These are phyloP conservation scores for Rhinogobio ventralis DNA, from an alignment of 2,797 vertebrate genomes.

Conservation along the genomic window DNA sequence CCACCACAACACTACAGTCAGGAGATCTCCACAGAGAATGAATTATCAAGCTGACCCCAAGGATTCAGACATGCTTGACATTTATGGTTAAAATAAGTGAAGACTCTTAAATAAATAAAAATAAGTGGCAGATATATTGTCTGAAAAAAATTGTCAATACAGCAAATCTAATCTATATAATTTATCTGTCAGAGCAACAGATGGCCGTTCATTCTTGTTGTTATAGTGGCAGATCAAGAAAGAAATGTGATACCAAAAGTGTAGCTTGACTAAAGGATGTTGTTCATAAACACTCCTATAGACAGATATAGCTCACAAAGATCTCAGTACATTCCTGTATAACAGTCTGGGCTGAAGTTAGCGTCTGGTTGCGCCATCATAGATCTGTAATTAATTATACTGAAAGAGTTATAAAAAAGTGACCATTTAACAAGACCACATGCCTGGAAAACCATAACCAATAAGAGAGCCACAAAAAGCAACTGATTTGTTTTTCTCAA, in stretches of 20 bases:
- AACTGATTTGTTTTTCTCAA: background rate
- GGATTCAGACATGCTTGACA: conserved; percentile 2
- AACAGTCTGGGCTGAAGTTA: background rate
- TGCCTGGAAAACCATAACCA: background rate
- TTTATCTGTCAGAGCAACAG: conserved; percentile 2
- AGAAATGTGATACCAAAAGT: background rate
- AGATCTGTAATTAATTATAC: background rate
- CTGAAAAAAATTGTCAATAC: background rate
- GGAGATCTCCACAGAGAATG: conserved; percentile 5
- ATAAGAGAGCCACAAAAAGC: background rate
- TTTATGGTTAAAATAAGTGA: conserved; percentile 12
- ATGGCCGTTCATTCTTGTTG: background rate
- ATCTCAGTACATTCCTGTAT: background rate
- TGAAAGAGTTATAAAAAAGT: background rate
- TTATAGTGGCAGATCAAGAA: background rate
- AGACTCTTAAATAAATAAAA: background rate
- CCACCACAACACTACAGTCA: conserved; percentile 5
- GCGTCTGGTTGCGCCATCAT: background rate
- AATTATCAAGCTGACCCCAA: conserved; percentile 1
- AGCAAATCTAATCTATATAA: background rate
- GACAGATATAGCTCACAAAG: background rate
- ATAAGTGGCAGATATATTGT: background rate
- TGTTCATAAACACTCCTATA: background rate
- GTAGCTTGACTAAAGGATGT: background rate
- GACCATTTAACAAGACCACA: background rate